phyloP scores from a whole-genome alignment of 2,113 vertebrate species.

The Macroglossus sobrinus region DNA sequence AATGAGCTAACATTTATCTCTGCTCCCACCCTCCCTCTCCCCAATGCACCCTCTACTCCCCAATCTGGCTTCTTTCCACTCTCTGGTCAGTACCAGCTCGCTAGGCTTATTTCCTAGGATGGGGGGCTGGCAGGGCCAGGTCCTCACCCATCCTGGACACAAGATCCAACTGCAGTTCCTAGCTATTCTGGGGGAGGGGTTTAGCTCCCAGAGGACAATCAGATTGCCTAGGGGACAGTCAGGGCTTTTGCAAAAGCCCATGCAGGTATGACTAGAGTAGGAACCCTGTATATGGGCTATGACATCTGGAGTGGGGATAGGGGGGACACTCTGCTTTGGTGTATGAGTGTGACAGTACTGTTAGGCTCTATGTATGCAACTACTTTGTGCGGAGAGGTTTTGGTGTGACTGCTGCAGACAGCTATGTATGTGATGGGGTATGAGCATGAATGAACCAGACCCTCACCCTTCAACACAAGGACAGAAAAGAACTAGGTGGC shows the following conservation, averaged over 20 bases:
- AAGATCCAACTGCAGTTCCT: not conserved
- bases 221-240: not conserved
- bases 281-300: not conserved
- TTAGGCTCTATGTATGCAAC: not conserved
- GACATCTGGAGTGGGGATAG: not conserved
- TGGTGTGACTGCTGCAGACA: not conserved
- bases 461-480: not conserved
- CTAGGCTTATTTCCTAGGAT: slow-evolving; percentile 17
- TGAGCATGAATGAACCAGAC: not conserved
- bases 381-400: not conserved
- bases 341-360: not conserved
- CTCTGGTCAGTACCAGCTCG: slow-evolving; percentile 59
- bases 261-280: not conserved
- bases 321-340: not conserved
- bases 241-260: not conserved
- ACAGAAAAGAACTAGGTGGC: slow-evolving; percentile 31
- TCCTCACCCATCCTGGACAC: not conserved
- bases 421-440: not conserved
- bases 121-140: not conserved
- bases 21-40: slow-evolving; percentile 67
- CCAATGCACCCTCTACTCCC: not conserved
- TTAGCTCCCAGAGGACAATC: not conserved
- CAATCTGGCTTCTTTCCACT: slow-evolving; percentile 41
- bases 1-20: slow-evolving; percentile 92
- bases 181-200: not conserved